phyloP scores from a whole-genome alignment of 2,113 vertebrate genomes.

The Cyphomyrus plagiostoma region DNA sequence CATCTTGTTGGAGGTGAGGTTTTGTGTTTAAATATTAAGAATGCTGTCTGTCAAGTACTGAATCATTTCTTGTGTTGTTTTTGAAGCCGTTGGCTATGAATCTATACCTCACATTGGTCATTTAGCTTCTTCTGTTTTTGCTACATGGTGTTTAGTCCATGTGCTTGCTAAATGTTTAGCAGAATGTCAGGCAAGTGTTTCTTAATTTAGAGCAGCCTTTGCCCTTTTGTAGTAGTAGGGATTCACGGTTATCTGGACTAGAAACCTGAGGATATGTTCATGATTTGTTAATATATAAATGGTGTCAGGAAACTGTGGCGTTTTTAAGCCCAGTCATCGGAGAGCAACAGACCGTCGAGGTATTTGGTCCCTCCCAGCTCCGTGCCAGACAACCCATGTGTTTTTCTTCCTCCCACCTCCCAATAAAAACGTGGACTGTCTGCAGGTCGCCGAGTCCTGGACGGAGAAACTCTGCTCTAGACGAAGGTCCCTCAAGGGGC shows the following conservation, averaged over 20 bases:
- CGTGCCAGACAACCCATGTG: background rate
- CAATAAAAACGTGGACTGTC: background rate
- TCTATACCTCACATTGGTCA: background rate
- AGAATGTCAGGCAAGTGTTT: background rate
- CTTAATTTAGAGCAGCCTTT: background rate
- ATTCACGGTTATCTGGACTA: background rate
- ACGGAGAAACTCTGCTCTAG: background rate
- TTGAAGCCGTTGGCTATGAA: background rate
- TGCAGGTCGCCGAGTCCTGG: background rate
- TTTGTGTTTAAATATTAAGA: background rate
- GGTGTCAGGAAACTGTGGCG: background rate
- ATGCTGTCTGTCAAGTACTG: background rate
- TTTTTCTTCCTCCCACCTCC: background rate
- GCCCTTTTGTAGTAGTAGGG: background rate
- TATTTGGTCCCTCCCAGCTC: background rate
- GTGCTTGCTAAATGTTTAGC: background rate
- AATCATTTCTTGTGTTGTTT: background rate
- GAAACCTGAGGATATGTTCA: background rate
- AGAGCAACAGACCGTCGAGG: background rate
- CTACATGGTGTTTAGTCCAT: background rate
- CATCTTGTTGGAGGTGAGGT: constrained; percentile 83
- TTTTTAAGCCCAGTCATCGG: background rate
- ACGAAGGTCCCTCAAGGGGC: background rate
- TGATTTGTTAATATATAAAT: background rate
- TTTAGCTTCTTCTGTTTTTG: background rate